These are phyloP conservation scores for Odontesthes bonariensis DNA, from an alignment of 2,113 vertebrate genomes.

Conservation along the genomic window DNA sequence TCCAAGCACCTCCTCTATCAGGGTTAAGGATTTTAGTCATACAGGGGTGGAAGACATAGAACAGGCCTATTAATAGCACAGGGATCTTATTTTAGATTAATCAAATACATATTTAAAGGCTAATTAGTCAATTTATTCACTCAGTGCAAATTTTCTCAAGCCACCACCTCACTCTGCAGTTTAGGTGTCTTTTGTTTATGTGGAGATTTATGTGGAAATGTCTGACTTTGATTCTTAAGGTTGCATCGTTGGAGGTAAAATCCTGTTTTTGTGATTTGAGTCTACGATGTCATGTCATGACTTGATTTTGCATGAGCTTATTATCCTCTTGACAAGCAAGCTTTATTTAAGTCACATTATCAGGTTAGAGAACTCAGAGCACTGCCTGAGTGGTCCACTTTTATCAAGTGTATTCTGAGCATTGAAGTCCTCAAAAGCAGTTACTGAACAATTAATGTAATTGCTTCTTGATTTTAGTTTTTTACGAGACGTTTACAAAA, in stretches of 20 bases:
- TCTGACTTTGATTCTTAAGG: slow-evolving; percentile 14
- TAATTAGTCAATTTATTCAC: slow-evolving; percentile 78
- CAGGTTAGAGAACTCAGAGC: slow-evolving; percentile 7
- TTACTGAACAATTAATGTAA: background rate
- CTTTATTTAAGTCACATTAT: slow-evolving; percentile 41
- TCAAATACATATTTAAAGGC: slow-evolving; percentile 80
- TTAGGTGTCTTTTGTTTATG: background rate
- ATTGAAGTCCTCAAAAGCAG: background rate
- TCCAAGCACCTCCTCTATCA: slow-evolving; percentile 71
- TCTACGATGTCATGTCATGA: slow-evolving; percentile 27
- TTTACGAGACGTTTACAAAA: background rate
- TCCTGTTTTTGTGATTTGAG: slow-evolving; percentile 34
- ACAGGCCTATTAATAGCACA: slow-evolving; percentile 57
- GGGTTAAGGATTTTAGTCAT: slow-evolving; percentile 80
- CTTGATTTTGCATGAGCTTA: slow-evolving; percentile 37
- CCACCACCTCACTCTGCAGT: slow-evolving; percentile 64
- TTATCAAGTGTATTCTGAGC: background rate
- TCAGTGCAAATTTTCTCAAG: slow-evolving; percentile 53
- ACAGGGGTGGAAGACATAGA: slow-evolving; percentile 61
- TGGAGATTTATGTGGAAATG: background rate
- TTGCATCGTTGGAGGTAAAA: slow-evolving; percentile 27
- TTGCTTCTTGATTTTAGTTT: background rate
- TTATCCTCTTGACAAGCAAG: slow-evolving; percentile 37
- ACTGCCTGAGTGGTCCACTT: background rate
- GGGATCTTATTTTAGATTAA: slow-evolving; percentile 73